Evolutionary conservation across 1,140 invertebrate genomes (phyloP).

Genomic region (Drosophila biarmipes): DNA sequence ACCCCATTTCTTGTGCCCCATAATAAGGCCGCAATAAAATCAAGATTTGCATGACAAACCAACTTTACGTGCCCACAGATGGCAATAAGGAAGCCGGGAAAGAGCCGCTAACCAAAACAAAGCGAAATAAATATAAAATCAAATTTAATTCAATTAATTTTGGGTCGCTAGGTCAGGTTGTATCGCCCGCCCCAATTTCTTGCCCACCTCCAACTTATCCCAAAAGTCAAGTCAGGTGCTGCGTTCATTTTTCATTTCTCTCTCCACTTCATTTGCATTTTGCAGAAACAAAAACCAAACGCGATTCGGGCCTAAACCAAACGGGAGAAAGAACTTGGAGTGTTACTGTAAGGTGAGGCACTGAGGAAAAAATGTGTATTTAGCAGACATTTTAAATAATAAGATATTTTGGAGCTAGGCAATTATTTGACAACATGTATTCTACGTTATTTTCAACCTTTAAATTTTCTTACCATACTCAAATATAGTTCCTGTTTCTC

Average conservation of each 20-base stretch:
- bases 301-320: constrained; percentile 36
- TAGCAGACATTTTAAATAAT: neutral
- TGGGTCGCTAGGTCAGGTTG: constrained; percentile 67
- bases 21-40: constrained; percentile 17
- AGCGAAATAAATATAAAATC: constrained; percentile 59
- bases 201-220: constrained; percentile 2
- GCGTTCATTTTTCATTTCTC: constrained; percentile 72
- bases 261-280: constrained; percentile 72
- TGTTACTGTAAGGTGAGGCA: constrained; percentile 6
- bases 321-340: constrained; percentile 27
- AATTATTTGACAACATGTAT: too few species aligned
- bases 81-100: constrained; percentile 20
- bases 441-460: too few species aligned
- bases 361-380: neutral
- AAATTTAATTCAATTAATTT: constrained; percentile 79
- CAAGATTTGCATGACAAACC: constrained; percentile 53
- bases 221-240: constrained; percentile 59
- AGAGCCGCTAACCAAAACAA: constrained; percentile 49
- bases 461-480: too few species aligned
- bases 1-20: constrained; percentile 20
- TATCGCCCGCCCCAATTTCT: neutral
- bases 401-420: too few species aligned
- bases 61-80: constrained; percentile 41
- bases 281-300: constrained; percentile 55
- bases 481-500: too few species aligned